Conservation (phyloP, 2,888 invertebrate species). For the Scrobipalpa atriplicella region DNA sequence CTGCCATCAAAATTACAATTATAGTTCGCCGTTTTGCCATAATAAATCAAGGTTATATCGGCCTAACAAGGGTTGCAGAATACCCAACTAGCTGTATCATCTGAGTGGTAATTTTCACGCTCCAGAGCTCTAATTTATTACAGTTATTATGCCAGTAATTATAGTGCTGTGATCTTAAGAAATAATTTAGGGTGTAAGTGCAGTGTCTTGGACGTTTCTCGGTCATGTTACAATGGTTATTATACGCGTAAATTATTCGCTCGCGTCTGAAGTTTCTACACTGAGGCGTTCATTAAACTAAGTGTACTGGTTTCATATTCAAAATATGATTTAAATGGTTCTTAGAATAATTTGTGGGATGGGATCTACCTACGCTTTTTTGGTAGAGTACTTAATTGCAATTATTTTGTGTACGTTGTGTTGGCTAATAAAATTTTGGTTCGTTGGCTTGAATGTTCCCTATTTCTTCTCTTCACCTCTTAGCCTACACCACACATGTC, state of each 20-base stretch:
- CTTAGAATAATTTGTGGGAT: neutral
- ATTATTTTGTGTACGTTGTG: neutral
- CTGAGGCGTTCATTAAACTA: constrained; percentile 7
- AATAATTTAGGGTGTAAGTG: constrained; percentile 21
- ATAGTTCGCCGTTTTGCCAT: constrained; percentile 1
- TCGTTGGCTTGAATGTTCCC: too few species aligned
- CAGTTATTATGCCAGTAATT: constrained; percentile 21
- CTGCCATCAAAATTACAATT: neutral
- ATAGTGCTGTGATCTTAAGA: constrained; percentile 16
- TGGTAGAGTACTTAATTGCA: too few species aligned
- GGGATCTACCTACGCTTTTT: neutral
- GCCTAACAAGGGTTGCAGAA: constrained; percentile 20
- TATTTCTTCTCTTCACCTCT: too few species aligned
- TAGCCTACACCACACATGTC: too few species aligned
- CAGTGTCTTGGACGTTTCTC: constrained; percentile 10
- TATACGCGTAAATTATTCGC: constrained; percentile 7
- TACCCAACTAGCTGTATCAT: constrained; percentile 19
- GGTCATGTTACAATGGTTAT: constrained; percentile 13
- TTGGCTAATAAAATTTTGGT: too few species aligned
- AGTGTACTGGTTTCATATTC: constrained; percentile 4
- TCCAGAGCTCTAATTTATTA: constrained; percentile 36
- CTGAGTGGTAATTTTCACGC: constrained; percentile 34
- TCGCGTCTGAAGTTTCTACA: constrained; percentile 7
- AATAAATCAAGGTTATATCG: constrained; percentile 18
- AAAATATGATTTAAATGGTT: neutral